These are phyloP conservation scores for Synanthedon formicaeformis DNA, from an alignment of 2,888 invertebrate genomes.

Conservation along the genomic window DNA sequence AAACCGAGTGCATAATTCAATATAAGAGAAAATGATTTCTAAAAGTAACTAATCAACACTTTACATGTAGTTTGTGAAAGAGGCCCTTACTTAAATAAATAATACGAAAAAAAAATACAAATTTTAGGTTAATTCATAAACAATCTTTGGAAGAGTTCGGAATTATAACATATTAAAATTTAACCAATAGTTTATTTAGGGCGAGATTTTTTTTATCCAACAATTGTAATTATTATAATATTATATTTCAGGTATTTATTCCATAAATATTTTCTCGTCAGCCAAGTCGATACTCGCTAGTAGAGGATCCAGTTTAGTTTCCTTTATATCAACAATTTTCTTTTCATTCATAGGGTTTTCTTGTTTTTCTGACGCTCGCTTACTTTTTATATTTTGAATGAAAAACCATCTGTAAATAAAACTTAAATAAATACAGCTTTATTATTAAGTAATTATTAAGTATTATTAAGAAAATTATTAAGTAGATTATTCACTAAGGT, in stretches of 20 bases:
- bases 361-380: conserved; percentile 1
- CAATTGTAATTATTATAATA: neutral
- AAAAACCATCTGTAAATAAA: conserved; percentile 41
- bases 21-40: too few relatives aligned
- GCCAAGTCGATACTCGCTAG: conserved; percentile 25
- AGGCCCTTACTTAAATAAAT: too few relatives aligned
- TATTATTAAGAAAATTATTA: too few relatives aligned
- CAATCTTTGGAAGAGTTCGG: too few relatives aligned
- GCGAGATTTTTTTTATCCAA: too few relatives aligned
- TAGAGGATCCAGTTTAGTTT: conserved; percentile 14
- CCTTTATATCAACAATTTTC: conserved; percentile 1
- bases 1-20: too few relatives aligned
- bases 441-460: neutral
- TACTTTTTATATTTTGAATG: conserved; percentile 24
- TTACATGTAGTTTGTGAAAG: too few relatives aligned
- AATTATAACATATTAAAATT: too few relatives aligned
- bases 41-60: too few relatives aligned
- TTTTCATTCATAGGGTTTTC: neutral
- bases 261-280: conserved; percentile 19
- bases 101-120: too few relatives aligned
- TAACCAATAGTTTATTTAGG: too few relatives aligned
- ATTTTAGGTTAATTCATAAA: too few relatives aligned
- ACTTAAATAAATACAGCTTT: conserved; percentile 1
- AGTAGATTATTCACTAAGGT: neutral
- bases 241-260: neutral